Evolutionary conservation across 2,888 invertebrate genomes (phyloP), one percentile per base, ranked within the genome.

Genomic region (Campoplex nolae): DNA sequence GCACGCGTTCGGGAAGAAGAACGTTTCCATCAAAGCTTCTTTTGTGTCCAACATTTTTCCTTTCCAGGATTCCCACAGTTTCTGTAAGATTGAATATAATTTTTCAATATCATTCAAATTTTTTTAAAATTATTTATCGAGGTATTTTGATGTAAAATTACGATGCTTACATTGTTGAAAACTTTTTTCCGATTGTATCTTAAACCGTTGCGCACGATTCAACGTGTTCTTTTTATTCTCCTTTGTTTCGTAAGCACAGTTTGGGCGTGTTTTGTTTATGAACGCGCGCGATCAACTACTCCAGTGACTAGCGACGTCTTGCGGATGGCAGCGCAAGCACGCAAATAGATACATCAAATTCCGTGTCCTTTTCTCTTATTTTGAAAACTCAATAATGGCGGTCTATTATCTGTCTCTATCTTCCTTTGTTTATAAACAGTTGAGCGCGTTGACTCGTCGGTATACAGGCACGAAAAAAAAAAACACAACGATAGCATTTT

Each of bases 1-100:
- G 88, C 94, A 94, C 16, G 90, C 91, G 75, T 93, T 94, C 23
- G 93, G 88, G 76, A 94, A 94, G 80, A 92, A 94, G 84, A 78
- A 54, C 45, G 62, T 54, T 54, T 62, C 11, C 51, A 35, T 56
- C 3, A 3, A 23, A 0, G 11, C 3, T 11, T 32, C 13, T 28
- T 58, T 4, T 28, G 28, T 23, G 23, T 28, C 28, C 0, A 23
- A 9, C 58, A 32, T 13, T 58, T 32, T 32, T 13, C 3, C 11
- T 58, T 58, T 13, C 11, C 11, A 58, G 11, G 13, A 9, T 62
- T 16, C 16, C 32, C 32, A 32, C 32, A 32, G 4, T 32, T 62
- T 62, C 32, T 32, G 32, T 32, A 62, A 62, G 4, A 32, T 62
- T 16, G 4, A 16, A 62, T 16, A 62, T 16, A 4, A 3, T 58